Base-by-base conservation (phyloP, 2,888 invertebrate genomes). In the Hoplodrina ambigua region DNA sequence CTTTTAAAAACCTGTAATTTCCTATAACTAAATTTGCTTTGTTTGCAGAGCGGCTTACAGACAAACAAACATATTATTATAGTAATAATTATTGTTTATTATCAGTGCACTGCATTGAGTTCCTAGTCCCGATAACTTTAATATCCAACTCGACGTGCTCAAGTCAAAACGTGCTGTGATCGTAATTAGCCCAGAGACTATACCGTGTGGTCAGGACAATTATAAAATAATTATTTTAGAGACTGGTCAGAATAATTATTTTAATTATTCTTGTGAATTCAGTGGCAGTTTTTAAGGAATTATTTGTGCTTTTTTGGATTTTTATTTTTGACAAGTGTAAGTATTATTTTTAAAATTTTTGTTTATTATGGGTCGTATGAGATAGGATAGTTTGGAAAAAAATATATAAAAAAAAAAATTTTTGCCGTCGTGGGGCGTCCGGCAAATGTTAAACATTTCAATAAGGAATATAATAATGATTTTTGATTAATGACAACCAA, bases 271-370 rank as follows among this genome's bases (percentile, higher is more conserved):
- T 54, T 53, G 54, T 25, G 46, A 30, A 37, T 25, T 54, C 0
- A 49, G 61, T 60, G 53, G 10, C 46, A 13, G 46, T 61, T 67
- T 13, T 68, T 52, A 72, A 72, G 68, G 79, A 83, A 5, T 52
- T 30, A 5, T 62, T 57, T 62, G 60, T 54, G 56, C 30, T 52
- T 6, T 1, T 17, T 69, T 65, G 83, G 81, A 83, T 73, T 72
- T 58, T 11, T 53, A 0, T 52, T 19, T 52, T 55, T 20, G 8
- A 54, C 7, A 70, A 69, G 20, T 69, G 83, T 83, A 69, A 83
- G 83, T 82, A 20, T 37, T 11, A 41, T 57, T 0, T 30, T 57
- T 49, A 19, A 7, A 25, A 25, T 25, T 25, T 25, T 25, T 25
- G 2, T 25, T 25, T 2, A 25, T 25, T 25, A 25, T 25, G 2